Percentiles rank a stretch among this genome's conserved stretches.
phyloP scores from a whole-genome alignment of 1,140 invertebrate species.

The Melanaphis sacchari region DNA sequence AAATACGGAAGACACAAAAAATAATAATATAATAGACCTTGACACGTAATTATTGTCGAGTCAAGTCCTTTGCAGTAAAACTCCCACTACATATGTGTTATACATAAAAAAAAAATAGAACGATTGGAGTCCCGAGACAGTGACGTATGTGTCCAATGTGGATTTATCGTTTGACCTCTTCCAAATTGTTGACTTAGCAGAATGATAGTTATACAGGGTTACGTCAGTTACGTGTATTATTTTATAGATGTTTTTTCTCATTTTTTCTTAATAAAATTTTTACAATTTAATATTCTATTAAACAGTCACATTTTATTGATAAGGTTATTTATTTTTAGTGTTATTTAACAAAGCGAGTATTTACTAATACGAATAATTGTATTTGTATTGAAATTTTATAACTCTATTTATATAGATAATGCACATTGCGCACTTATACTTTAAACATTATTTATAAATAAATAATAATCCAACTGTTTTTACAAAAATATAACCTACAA shows the following conservation, averaged over 20 bases:
- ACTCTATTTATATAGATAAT: not conserved
- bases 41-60: constrained; percentile 27
- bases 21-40: constrained; percentile 51
- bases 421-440: not conserved
- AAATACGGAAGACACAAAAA: constrained; percentile 42
- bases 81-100: not conserved
- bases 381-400: not conserved
- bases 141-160: not conserved
- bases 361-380: not conserved
- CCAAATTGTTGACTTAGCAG: not conserved
- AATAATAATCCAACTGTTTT: not conserved
- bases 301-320: not conserved
- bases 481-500: not conserved
- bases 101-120: not conserved
- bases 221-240: not conserved
- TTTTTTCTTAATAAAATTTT: not conserved
- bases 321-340: not conserved
- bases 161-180: constrained; percentile 26
- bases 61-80: not conserved
- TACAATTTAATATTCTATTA: not conserved
- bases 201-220: not conserved
- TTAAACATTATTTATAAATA: not conserved
- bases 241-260: not conserved
- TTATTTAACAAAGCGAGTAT: not conserved
- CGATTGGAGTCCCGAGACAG: not conserved